Base-by-base conservation (phyloP, 2,888 invertebrate species). In the Callinectes sapidus region DNA sequence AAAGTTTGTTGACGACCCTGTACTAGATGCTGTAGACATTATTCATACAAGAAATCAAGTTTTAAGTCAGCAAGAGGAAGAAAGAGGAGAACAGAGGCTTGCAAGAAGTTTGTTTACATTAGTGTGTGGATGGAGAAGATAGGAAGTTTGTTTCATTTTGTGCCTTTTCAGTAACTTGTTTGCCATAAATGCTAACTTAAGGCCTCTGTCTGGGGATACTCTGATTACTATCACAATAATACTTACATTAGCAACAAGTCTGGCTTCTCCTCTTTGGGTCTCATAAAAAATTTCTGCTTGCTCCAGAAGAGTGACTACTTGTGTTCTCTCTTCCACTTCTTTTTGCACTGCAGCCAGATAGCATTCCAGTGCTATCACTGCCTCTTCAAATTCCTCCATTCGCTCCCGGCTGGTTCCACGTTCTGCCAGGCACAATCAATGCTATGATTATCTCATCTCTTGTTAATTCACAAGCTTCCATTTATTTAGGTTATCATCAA, bases 191-290 rank as follows among this genome's bases (percentile, higher is more conserved):
- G 48, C 10, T 5, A 5, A 61, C n/a, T n/a, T n/a, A n/a, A n/a
- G n/a, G n/a, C n/a, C n/a, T n/a, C n/a, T n/a, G n/a, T n/a, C n/a
- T 18, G 61, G 6, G 23, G 23, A 61, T 61, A 23, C 61, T 13
- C 5, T 5, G 23, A 23, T 61, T 18, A 61, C 3, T 18, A 61
- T 2, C 71, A 77, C 32, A 77, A 32, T 8, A 23, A 2, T 23
- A 97, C 98, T 97, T 96, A 99, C 99, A 96, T 98, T 98, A 93
- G 98, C 98, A 48, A 99, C 99, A 94, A 99, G 97, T 96, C 98
- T 98, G 23, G 99, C 99, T 96, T 99, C 99, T 10, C 98, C 98
- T 94, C 98, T 97, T 95, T 99, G 99, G 32, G 97, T 98, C 81
- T 98, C 97, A 95, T 99, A 98, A 96, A 98, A 98, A 94, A 97